A percentile compares a stretch with the other conserved stretches of the same genome.
Conservation (phyloP, 92 coral and sea anemone species). For the Bergia puertoricense region DNA sequence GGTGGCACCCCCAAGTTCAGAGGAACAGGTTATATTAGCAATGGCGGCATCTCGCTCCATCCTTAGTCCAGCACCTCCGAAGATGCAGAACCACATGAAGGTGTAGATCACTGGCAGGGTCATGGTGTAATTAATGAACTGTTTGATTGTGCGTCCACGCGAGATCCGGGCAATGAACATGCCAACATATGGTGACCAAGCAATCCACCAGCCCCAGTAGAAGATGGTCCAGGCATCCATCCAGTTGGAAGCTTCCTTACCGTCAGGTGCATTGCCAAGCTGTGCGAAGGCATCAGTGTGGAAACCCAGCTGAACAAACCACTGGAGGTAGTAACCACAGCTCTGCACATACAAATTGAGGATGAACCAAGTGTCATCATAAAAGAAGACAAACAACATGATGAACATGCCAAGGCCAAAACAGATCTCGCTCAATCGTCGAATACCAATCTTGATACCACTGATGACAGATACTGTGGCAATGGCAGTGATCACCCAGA, state of each 20-base stretch:
- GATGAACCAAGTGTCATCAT: conserved; percentile 55
- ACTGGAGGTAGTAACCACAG: conserved; percentile 53
- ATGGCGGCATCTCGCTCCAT: conserved; percentile 59
- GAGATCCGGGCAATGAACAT: conserved; percentile 64
- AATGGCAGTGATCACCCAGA: conserved; percentile 51
- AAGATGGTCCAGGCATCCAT: conserved; percentile 61
- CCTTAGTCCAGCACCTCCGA: conserved; percentile 61
- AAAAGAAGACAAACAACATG: conserved; percentile 52
- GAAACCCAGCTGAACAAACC: conserved; percentile 53
- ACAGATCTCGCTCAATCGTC: conserved; percentile 50
- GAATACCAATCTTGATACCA: conserved; percentile 54
- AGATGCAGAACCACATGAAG: conserved; percentile 60
- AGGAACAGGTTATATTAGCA: conserved; percentile 40
- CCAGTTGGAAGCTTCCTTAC: conserved; percentile 43
- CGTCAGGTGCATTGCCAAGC: conserved; percentile 63
- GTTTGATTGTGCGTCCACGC: conserved; percentile 53
- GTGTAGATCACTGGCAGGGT: conserved; percentile 45
- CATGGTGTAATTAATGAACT: conserved; percentile 53
- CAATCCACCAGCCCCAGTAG: conserved; percentile 68
- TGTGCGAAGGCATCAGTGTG: conserved; percentile 64
- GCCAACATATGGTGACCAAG: conserved; percentile 63
- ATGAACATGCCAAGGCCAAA: conserved; percentile 54
- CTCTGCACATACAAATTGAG: conserved; percentile 52
- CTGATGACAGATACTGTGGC: conserved; percentile 53
- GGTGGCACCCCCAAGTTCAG: conserved; percentile 40